phyloP scores from a whole-genome alignment of 2,888 invertebrate genomes.

The Orchesellides sinensis region DNA sequence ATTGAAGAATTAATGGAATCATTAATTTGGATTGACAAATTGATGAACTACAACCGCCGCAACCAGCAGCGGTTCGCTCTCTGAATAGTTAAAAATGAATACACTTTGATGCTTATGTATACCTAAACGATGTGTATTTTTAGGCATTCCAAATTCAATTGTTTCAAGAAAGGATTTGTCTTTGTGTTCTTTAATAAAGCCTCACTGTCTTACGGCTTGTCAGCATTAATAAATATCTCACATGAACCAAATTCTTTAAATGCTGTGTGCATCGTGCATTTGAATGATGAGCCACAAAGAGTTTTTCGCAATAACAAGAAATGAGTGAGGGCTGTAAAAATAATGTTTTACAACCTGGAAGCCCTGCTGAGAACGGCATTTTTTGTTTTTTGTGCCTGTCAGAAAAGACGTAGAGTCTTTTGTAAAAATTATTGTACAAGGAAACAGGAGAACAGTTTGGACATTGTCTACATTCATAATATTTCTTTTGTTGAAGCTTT shows the following conservation, averaged over 20 bases:
- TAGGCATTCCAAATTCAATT: neutral
- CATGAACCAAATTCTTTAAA: neutral
- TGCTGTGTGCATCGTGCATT: neutral
- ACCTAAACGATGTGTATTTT: neutral
- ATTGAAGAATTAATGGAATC: conserved; percentile 16
- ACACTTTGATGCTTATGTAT: neutral
- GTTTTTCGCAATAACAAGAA: conserved; percentile 1
- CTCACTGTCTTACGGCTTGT: neutral
- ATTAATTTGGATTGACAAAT: conserved; percentile 48
- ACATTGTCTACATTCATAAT: conserved; percentile 40
- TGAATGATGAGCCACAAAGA: conserved; percentile 14
- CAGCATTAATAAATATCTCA: conserved; percentile 46
- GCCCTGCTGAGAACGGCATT: conserved; percentile 48
- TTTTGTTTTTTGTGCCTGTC: conserved; percentile 35
- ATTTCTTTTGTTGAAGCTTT: conserved; percentile 8
- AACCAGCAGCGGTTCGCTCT: too few relatives aligned
- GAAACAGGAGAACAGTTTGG: conserved; percentile 48
- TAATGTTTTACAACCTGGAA: conserved; percentile 46
- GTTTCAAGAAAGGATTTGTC: neutral
- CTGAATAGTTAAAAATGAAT: neutral
- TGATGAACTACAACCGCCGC: conserved; percentile 2
- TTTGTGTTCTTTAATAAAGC: conserved; percentile 10
- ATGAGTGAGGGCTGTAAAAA: conserved; percentile 52
- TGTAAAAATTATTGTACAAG: conserved; percentile 32
- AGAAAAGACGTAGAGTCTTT: conserved; percentile 41